Evolutionary conservation across 2,113 vertebrate genomes (phyloP).

Genomic region (Hystrix brachyura): DNA sequence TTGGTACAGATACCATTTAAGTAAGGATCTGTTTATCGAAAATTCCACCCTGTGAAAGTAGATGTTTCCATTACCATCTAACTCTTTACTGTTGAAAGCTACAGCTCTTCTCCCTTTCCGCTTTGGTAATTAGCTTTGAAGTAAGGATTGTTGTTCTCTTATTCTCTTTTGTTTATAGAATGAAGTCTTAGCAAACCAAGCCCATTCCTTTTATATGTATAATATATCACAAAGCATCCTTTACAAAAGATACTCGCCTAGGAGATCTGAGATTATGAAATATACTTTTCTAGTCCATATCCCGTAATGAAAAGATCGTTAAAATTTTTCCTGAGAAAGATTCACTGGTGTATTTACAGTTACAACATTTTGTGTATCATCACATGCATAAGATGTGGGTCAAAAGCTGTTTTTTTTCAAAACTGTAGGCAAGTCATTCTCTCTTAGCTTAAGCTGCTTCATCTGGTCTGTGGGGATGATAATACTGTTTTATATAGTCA

Average conservation of each 20-base stretch:
- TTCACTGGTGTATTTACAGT: neutral
- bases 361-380: neutral
- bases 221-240: neutral
- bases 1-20: neutral
- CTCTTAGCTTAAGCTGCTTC: neutral
- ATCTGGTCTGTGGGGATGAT: neutral
- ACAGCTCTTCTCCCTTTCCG: neutral
- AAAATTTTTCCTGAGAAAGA: neutral
- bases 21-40: neutral
- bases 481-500: neutral
- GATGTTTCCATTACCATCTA: neutral
- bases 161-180: neutral
- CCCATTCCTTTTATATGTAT: neutral
- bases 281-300: neutral
- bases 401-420: slow-evolving; percentile 11
- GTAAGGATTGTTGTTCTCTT: neutral
- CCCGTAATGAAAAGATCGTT: neutral
- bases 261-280: neutral
- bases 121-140: neutral
- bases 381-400: neutral
- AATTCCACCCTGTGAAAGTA: neutral
- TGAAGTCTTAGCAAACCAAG: neutral
- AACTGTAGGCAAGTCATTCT: neutral
- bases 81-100: neutral
- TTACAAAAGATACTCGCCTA: neutral